A percentile compares a stretch with the other conserved stretches of the same genome.
Evolutionary conservation across 2,888 invertebrate species (phyloP).

Genomic region (Furcula furcula): DNA sequence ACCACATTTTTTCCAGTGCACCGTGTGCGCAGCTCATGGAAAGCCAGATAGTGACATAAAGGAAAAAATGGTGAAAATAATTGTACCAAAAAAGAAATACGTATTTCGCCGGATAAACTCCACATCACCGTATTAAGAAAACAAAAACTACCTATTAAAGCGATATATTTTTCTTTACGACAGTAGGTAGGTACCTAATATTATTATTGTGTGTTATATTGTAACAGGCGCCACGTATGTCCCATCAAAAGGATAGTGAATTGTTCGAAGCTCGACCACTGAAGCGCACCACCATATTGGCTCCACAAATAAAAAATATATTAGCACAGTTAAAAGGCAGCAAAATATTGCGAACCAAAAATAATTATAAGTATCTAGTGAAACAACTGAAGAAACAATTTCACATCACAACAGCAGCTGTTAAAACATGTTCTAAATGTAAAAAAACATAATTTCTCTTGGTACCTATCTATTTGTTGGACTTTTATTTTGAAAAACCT

Average conservation of each 20-base stretch:
- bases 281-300: constrained; percentile 30
- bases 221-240: constrained; percentile 35
- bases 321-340: constrained; percentile 42
- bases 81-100: constrained; percentile 52
- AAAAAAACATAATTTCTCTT: constrained; percentile 18
- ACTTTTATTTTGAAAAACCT: background rate
- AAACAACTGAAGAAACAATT: constrained; percentile 44
- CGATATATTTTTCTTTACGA: too few species aligned
- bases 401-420: constrained; percentile 28
- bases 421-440: constrained; percentile 34
- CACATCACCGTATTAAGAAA: constrained; percentile 58
- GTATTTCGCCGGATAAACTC: constrained; percentile 48
- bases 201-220: too few species aligned
- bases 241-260: constrained; percentile 7
- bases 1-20: constrained; percentile 54
- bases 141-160: too few species aligned
- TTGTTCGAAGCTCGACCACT: constrained; percentile 2
- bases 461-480: background rate
- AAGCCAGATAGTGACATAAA: constrained; percentile 16
- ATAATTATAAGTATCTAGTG: constrained; percentile 33
- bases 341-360: constrained; percentile 38
- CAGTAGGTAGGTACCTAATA: too few species aligned
- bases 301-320: constrained; percentile 43
- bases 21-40: constrained; percentile 37
- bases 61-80: constrained; percentile 45